Evolutionary conservation across 2,888 invertebrate species (phyloP).

Genomic region (Atethmia centrago): DNA sequence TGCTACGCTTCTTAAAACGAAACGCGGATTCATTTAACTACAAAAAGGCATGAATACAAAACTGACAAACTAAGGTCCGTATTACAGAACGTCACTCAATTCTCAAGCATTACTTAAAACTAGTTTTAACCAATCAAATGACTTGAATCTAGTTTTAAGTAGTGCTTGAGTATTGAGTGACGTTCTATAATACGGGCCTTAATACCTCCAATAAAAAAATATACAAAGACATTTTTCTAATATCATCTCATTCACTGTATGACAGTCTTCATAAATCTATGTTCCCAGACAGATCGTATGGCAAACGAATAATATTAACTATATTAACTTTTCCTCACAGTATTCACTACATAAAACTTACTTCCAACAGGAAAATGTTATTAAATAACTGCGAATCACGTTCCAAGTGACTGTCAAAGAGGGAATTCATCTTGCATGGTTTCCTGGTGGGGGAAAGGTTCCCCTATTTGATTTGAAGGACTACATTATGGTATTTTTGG

Average conservation of each 20-base stretch:
- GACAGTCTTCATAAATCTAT: slow-evolving; percentile 51
- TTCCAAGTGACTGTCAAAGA: slow-evolving; percentile 27
- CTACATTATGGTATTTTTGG: neutral
- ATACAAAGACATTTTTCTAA: slow-evolving; percentile 9
- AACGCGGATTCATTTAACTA: neutral
- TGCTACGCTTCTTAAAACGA: slow-evolving; percentile 17
- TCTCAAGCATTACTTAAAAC: no score
- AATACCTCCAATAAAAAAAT: no score
- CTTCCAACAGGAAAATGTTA: slow-evolving; percentile 47
- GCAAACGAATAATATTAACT: slow-evolving; percentile 42
- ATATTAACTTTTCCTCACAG: slow-evolving; percentile 38
- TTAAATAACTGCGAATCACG: slow-evolving; percentile 49
- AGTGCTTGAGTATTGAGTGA: no score
- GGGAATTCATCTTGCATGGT: slow-evolving; percentile 14
- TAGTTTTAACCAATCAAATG: no score
- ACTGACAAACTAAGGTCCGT: no score
- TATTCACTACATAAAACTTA: slow-evolving; percentile 25
- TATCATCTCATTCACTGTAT: neutral
- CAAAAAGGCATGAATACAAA: neutral
- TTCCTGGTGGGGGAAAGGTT: neutral
- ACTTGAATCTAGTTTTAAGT: no score
- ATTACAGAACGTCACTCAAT: no score
- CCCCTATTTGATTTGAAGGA: slow-evolving; percentile 9
- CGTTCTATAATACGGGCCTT: no score
- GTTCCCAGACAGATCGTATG: slow-evolving; percentile 22